Evolutionary conservation across 2,797 vertebrate species (phyloP).

Genomic region (Staurois parvus): DNA sequence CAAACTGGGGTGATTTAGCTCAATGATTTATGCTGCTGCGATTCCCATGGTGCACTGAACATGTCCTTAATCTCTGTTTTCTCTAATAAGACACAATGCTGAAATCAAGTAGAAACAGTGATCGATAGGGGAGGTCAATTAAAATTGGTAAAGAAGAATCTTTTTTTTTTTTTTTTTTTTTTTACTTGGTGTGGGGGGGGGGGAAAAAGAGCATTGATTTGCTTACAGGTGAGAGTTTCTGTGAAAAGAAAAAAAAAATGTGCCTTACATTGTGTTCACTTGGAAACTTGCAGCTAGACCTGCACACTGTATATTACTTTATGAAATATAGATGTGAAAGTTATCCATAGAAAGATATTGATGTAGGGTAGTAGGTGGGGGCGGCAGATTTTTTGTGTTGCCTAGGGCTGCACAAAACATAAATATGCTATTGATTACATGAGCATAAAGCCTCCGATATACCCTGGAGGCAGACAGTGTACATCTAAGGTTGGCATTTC

Average conservation of each 20-base stretch:
- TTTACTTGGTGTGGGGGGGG: background rate
- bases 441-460: too few species aligned
- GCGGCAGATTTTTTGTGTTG: too few species aligned
- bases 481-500: too few species aligned
- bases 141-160: background rate
- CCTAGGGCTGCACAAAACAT: too few species aligned
- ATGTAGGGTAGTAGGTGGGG: too few species aligned
- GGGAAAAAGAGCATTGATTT: background rate
- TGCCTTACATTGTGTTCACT: background rate
- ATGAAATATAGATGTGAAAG: too few species aligned
- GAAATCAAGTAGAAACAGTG: background rate
- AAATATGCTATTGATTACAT: too few species aligned
- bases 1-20: slow-evolving; percentile 30
- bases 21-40: slow-evolving; percentile 22
- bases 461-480: too few species aligned
- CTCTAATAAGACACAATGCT: slow-evolving; percentile 30
- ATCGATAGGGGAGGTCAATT: background rate
- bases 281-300: background rate
- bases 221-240: background rate
- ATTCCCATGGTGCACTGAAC: slow-evolving; percentile 18
- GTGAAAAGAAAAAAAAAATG: background rate
- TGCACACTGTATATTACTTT: background rate
- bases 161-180: background rate
- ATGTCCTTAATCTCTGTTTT: slow-evolving; percentile 13
- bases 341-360: too few species aligned